Evolutionary conservation across 2,797 vertebrate genomes (phyloP).

Genomic region (Acropternis orthonyx): DNA sequence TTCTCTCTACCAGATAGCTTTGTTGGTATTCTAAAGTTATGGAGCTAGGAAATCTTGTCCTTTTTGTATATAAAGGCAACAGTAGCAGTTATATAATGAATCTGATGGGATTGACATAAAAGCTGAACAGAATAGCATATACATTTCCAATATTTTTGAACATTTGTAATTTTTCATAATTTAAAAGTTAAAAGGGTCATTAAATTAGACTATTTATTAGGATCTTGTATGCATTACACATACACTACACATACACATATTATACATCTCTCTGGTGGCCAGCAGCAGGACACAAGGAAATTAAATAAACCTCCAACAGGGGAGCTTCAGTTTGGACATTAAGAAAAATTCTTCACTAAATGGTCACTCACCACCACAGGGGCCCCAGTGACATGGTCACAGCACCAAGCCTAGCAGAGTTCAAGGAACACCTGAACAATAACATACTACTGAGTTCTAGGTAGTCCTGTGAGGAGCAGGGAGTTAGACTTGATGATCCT

Average conservation of each 20-base stretch:
- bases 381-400: fast-evolving
- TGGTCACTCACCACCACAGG: not conserved
- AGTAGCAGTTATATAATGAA: not conserved
- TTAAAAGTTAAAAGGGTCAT: not conserved
- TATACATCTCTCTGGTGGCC: not conserved
- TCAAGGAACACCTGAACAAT: not conserved
- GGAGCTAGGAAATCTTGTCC: not conserved
- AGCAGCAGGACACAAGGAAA: not conserved
- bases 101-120: not conserved
- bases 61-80: not conserved
- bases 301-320: not conserved
- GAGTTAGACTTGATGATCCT: not conserved
- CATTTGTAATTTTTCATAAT: not conserved
- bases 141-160: not conserved
- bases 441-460: not conserved
- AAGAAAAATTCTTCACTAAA: not conserved
- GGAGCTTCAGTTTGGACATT: not conserved
- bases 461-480: not conserved
- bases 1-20: not conserved
- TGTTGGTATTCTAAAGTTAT: not conserved
- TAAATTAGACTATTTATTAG: not conserved
- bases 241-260: not conserved
- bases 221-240: not conserved
- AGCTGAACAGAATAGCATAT: not conserved
- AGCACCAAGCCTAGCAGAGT: not conserved